Percentiles rank a stretch among this genome's conserved stretches.
Conservation (phyloP, 2,113 vertebrate genomes). For the Tenebrosternarchus preto region DNA sequence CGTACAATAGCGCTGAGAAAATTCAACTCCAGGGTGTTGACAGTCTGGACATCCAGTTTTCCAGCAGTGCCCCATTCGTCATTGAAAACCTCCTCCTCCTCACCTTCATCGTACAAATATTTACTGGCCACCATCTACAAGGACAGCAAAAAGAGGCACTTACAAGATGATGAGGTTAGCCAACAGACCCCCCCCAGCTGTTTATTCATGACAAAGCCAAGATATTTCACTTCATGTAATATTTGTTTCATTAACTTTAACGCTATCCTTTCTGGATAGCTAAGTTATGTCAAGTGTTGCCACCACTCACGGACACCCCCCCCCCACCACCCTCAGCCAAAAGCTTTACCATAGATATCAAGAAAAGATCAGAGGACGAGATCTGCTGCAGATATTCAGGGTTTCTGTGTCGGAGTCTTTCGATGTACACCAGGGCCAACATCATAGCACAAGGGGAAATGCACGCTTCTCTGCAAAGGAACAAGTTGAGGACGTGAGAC, state of each 20-base stretch:
- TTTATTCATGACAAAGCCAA: not conserved
- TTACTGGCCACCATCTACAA: conserved; percentile 97
- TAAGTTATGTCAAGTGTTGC: no score
- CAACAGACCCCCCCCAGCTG: not conserved
- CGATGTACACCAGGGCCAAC: conserved; percentile 97
- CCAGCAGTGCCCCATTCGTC: conserved; percentile 97
- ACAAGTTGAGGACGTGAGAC: not conserved
- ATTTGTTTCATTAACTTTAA: no score
- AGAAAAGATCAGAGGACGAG: conserved; percentile 95
- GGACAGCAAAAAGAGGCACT: not conserved
- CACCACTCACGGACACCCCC: no score
- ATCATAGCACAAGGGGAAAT: conserved; percentile 98
- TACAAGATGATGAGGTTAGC: not conserved
- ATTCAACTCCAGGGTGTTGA: conserved; percentile 93
- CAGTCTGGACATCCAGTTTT: conserved; percentile 89
- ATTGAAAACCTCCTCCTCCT: conserved; percentile 97
- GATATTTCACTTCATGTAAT: no score
- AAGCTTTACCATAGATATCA: conserved; percentile 94
- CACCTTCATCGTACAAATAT: conserved; percentile 97
- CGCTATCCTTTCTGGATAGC: no score
- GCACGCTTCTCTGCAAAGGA: conserved; percentile 85
- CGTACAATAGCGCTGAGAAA: conserved; percentile 94
- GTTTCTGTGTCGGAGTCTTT: conserved; percentile 93
- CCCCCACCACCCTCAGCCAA: no score
- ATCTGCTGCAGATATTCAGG: conserved; percentile 97